Evolutionary conservation across 2,888 invertebrate genomes (phyloP).

Genomic region (Chloroclysta siterata): DNA sequence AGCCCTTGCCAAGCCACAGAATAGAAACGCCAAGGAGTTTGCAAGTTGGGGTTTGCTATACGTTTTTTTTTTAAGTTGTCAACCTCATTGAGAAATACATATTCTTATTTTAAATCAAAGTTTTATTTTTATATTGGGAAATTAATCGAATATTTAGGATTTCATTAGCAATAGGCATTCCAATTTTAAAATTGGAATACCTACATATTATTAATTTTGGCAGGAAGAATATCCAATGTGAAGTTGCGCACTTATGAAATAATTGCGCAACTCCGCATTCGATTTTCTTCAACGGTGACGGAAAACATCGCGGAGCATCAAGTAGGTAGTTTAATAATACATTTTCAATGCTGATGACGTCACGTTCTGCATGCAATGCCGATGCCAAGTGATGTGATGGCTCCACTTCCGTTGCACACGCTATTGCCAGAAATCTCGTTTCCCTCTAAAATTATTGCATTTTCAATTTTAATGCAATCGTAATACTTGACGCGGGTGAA

Average conservation of each 20-base stretch:
- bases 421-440: slow-evolving; percentile 16
- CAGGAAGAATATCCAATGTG: no score
- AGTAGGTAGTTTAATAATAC: slow-evolving; percentile 8
- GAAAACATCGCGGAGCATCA: not conserved
- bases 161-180: no score
- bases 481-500: not conserved
- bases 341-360: slow-evolving; percentile 18
- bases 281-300: not conserved
- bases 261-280: no score
- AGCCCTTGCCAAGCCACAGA: slow-evolving; percentile 13
- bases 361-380: slow-evolving; percentile 28
- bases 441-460: slow-evolving; percentile 23
- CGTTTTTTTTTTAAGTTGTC: not conserved
- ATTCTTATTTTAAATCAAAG: no score
- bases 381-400: slow-evolving; percentile 30
- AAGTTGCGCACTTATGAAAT: no score
- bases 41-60: not conserved
- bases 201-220: no score
- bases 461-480: slow-evolving; percentile 7
- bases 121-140: no score
- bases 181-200: no score
- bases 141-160: no score
- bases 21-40: not conserved
- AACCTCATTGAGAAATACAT: no score
- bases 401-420: slow-evolving; percentile 26